Evolutionary conservation across 2,797 vertebrate genomes (phyloP), one percentile per base, ranked within the genome.

Genomic region (Alca torda): DNA sequence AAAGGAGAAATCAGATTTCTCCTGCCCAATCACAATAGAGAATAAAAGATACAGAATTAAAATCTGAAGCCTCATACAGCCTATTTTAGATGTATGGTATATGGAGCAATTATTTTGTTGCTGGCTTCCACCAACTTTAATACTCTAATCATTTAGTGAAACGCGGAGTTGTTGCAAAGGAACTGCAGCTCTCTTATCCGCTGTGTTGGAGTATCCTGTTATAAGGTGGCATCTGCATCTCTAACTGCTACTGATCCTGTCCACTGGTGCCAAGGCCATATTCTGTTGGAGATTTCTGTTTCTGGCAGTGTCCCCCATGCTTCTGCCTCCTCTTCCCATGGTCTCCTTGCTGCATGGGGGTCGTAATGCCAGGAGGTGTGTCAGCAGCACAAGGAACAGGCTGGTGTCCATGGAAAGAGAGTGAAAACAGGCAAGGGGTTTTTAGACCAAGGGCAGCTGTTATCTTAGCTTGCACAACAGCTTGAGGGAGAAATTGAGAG

Each of bases 1-100:
- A 89, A 96, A 78, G 48, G 53, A 95, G 54, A 93, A 92, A 97
- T 83, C 81, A 86, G 64, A 89, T 94, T 95, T 96, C 59, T 92
- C 30, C 59, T 72, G 30, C 56, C 59, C 87, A 93, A 86, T 93
- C 78, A 96, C 65, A 92, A 89, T 25, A 69, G 30, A 81, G 64
- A 94, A 70, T 50, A 82, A 84, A 91, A 93, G 81, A 78, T 16
- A 80, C 17, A 43, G 68, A 93, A 90, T 94, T 94, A 90, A 96
- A 96, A 88, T 48, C 54, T 33, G 89, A 95, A 94, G 67, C 63
- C 21, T 84, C 84, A 84, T 61, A 61, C 0, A 0, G 82, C 73
- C 61, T 93, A 59, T 89, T 93, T 94, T 0, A 1, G 16, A 60
- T 64, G 23, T 37, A 64, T 7, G 19, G 45, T 78, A 70, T 74